A percentile compares a stretch with the other conserved stretches of the same genome.
phyloP scores from a whole-genome alignment of 2,888 invertebrate genomes.

The Heliconius ethilla region DNA sequence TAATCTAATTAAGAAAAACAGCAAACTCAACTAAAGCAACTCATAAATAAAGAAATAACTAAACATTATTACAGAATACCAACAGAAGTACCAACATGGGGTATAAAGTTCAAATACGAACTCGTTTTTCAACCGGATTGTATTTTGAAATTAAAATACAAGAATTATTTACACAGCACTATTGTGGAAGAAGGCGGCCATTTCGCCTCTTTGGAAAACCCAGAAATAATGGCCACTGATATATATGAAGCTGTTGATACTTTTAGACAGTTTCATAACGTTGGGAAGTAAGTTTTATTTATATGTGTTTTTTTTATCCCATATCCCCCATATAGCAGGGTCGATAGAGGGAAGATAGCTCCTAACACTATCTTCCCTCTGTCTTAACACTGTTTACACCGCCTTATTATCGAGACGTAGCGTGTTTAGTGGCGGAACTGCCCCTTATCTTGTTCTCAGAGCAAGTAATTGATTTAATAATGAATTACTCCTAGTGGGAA shows the following conservation, averaged over 20 bases:
- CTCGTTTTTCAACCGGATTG: conserved; percentile 82
- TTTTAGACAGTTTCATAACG: conserved; percentile 61
- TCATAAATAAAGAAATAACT: too few relatives aligned
- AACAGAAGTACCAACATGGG: conserved; percentile 86
- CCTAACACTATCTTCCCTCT: too few relatives aligned
- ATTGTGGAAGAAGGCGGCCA: conserved; percentile 89
- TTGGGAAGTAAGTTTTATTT: conserved; percentile 47
- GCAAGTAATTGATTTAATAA: too few relatives aligned
- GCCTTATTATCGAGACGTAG: not conserved
- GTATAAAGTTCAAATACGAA: conserved; percentile 88
- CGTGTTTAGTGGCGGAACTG: not conserved
- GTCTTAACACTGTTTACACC: not conserved
- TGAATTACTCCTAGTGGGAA: too few relatives aligned
- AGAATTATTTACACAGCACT: conserved; percentile 86
- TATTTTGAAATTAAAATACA: conserved; percentile 82
- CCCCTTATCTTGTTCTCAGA: too few relatives aligned
- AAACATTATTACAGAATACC: conserved; percentile 78
- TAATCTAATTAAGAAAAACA: too few relatives aligned
- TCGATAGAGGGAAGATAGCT: not conserved
- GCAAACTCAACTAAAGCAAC: too few relatives aligned
- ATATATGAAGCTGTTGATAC: conserved; percentile 83
- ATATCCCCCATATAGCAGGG: not conserved
- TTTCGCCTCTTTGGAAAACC: conserved; percentile 92
- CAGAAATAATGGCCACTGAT: conserved; percentile 86
- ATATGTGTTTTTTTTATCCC: not conserved